Base-by-base conservation (phyloP, 2,888 invertebrate genomes). In the Perdita meconis region DNA sequence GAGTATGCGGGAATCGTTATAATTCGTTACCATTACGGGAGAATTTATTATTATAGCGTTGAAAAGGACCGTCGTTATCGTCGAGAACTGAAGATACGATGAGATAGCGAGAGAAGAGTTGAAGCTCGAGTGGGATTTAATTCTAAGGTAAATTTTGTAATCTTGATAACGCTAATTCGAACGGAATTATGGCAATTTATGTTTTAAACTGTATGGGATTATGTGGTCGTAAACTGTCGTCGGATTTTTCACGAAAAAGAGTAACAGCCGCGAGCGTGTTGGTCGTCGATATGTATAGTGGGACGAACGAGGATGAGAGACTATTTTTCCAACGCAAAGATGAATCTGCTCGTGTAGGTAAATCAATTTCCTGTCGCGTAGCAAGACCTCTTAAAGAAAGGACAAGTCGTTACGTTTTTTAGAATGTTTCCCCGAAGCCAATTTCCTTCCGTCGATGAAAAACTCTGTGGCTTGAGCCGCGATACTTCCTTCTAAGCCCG, bases 331-430 rank as follows among this genome's bases (percentile, higher is more conserved):
- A 66, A 72, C 57, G 78, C 53, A 77, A 81, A 81, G 73, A 83
- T 81, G 86, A 85, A 80, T 81, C 71, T 71, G 66, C 73, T 79
- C 63, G 78, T 78, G 76, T 66, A 71, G 83, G 84, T 86, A 79
- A 85, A 85, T 85, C 84, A 85, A 85, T 85, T 85, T 85, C 84
- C 86, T 81, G 86, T 69, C 81, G 59, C 55, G 68, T 77, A 56
- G 71, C 71, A 69, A 78, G 66, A 75, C 73, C 77, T 81, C 69
- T 68, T 47, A 42, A 71, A 85, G 84, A 78, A 79, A 73, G 73
- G 75, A 75, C 83, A 79, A 81, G 68, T 83, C 74, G 77, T 78
- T 79, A 83, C 69, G 68, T 78, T 83, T 79, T 83, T 81, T 80
- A 67, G 69, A 80, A 70, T 81, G 67, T 73, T 85, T 81, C 78